A percentile compares a stretch with the other conserved stretches of the same genome.
phyloP scores from a whole-genome alignment of 2,797 vertebrate species.

The Catamblyrhynchus diadema region DNA sequence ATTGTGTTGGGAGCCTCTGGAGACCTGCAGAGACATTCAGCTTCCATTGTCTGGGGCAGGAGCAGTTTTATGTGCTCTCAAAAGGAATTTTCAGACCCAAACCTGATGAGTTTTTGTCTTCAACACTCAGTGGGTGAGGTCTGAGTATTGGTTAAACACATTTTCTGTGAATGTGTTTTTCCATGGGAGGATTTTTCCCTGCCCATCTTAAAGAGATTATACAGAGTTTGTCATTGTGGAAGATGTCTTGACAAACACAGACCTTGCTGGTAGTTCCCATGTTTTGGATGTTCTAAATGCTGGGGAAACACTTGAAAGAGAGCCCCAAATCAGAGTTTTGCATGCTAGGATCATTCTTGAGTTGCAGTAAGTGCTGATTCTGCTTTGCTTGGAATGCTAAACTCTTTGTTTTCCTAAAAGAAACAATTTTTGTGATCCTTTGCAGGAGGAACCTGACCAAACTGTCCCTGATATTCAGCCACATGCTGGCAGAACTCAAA shows the following conservation, averaged over 20 bases:
- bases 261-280: background rate
- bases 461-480: constrained; percentile 96
- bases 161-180: background rate
- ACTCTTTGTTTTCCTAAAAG: background rate
- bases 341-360: background rate
- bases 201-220: background rate
- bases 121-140: background rate
- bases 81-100: background rate
- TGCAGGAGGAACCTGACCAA: constrained; percentile 94
- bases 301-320: background rate
- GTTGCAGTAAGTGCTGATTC: accelerated
- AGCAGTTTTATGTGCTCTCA: background rate
- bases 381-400: background rate
- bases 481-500: constrained; percentile 98
- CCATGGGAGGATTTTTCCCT: background rate
- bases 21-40: background rate
- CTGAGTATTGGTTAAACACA: background rate
- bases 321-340: background rate
- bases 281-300: background rate
- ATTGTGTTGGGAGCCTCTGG: background rate
- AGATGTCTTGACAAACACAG: background rate
- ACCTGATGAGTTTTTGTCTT: background rate
- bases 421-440: background rate
- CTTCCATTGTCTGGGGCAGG: background rate
- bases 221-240: background rate